Evolutionary conservation across 2,797 vertebrate genomes (phyloP).

Genomic region (Syngnathus rostellatus): DNA sequence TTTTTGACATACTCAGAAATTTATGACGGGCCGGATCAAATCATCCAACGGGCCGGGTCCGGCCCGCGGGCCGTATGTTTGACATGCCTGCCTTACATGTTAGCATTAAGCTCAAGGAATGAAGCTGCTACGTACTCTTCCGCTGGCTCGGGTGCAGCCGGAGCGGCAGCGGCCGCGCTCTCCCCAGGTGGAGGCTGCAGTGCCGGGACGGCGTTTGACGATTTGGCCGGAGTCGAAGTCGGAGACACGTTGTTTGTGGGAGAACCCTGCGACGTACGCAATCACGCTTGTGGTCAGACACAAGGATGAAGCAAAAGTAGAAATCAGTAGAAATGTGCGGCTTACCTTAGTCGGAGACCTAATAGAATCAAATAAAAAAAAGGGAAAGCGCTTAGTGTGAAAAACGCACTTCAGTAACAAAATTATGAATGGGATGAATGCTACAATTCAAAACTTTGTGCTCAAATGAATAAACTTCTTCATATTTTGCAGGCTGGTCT

Average conservation of each 20-base stretch:
- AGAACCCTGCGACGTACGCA: slow-evolving; percentile 75
- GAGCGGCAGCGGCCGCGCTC: slow-evolving; percentile 65
- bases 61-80: too few species aligned
- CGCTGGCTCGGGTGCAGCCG: slow-evolving; percentile 70
- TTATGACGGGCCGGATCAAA: too few species aligned
- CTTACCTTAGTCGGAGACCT: slow-evolving; percentile 78
- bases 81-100: too few species aligned
- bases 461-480: slow-evolving; percentile 25
- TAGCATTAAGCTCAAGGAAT: neutral
- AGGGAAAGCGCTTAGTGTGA: neutral
- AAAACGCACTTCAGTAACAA: neutral
- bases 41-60: too few species aligned
- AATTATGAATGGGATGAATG: neutral
- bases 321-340: neutral
- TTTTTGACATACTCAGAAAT: too few species aligned
- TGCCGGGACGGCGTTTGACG: slow-evolving; percentile 76
- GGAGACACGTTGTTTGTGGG: slow-evolving; percentile 92
- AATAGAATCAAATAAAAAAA: slow-evolving; percentile 15
- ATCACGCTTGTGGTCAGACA: slow-evolving; percentile 1
- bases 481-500: slow-evolving; percentile 14
- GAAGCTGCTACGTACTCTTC: slow-evolving; percentile 61
- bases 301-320: neutral
- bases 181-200: slow-evolving; percentile 69
- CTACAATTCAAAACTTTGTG: neutral
- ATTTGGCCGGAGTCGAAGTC: slow-evolving; percentile 92